phyloP scores from a whole-genome alignment of 2,113 vertebrate genomes.

The Brachirus orientalis region DNA sequence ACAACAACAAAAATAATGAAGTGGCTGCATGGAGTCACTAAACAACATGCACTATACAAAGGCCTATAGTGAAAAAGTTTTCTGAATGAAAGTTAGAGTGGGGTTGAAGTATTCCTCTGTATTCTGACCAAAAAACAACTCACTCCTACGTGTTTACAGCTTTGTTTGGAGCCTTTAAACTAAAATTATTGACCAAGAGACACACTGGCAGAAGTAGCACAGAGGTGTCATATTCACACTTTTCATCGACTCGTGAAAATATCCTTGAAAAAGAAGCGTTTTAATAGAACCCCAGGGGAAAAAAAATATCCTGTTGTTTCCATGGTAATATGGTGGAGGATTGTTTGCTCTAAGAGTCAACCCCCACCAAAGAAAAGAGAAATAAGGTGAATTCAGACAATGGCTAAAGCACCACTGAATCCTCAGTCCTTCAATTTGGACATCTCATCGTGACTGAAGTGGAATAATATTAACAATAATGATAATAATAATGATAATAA shows the following conservation, averaged over 20 bases:
- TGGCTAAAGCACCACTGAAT: slow-evolving; percentile 5
- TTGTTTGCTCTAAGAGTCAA: slow-evolving; percentile 39
- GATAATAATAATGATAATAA: slow-evolving; percentile 17
- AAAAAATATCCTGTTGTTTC: slow-evolving; percentile 70
- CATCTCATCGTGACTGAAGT: slow-evolving; percentile 16
- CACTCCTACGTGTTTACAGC: not conserved
- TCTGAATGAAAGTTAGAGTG: not conserved
- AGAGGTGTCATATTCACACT: slow-evolving; percentile 52
- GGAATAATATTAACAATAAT: not conserved
- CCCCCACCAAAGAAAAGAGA: slow-evolving; percentile 44
- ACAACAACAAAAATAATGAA: not conserved
- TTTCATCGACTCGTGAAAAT: slow-evolving; percentile 60
- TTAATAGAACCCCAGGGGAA: slow-evolving; percentile 69
- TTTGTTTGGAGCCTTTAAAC: slow-evolving; percentile 20
- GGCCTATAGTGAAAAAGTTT: not conserved
- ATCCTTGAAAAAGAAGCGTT: slow-evolving; percentile 59
- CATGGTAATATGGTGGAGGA: slow-evolving; percentile 72
- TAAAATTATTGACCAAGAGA: slow-evolving; percentile 53
- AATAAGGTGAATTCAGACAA: slow-evolving; percentile 43
- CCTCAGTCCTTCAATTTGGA: slow-evolving; percentile 15
- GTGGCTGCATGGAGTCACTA: not conserved
- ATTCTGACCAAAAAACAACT: not conserved
- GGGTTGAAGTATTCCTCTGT: not conserved
- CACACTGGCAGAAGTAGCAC: slow-evolving; percentile 32
- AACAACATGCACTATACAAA: not conserved